Conservation (phyloP, 2,888 invertebrate species). For the Polylopha cassiicola region DNA sequence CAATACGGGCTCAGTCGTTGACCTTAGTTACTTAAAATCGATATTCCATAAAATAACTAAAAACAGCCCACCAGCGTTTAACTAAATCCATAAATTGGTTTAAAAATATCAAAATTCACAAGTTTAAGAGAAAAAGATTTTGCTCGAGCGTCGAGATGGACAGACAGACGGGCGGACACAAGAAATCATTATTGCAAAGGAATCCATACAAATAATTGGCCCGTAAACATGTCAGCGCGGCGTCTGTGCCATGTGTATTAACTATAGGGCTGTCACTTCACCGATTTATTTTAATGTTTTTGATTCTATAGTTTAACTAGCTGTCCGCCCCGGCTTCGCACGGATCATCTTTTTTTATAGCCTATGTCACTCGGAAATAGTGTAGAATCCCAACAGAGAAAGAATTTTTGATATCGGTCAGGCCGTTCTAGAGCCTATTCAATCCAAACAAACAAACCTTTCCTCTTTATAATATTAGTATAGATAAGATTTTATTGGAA, state of each 20-base stretch:
- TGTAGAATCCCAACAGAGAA: no score
- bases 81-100: constrained; percentile 23
- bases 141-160: constrained; percentile 41
- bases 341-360: no score
- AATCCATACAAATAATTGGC: constrained; percentile 78
- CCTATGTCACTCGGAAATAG: no score
- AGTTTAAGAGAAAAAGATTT: constrained; percentile 56
- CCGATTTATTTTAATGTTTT: constrained; percentile 1
- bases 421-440: no score
- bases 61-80: constrained; percentile 2
- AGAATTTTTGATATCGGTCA: no score
- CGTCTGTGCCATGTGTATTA: constrained; percentile 74
- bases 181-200: constrained; percentile 75
- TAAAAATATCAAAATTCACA: constrained; percentile 57
- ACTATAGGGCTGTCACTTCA: constrained; percentile 51
- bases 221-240: constrained; percentile 78
- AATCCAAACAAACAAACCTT: no score
- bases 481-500: no score
- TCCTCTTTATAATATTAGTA: no score
- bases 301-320: no score
- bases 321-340: no score
- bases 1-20: no score
- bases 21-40: no score
- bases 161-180: constrained; percentile 51
- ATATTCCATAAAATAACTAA: constrained; percentile 4